A percentile compares a stretch with the other conserved stretches of the same genome.
phyloP scores from a whole-genome alignment of 2,888 invertebrate species.

The Coelinius sp. region DNA sequence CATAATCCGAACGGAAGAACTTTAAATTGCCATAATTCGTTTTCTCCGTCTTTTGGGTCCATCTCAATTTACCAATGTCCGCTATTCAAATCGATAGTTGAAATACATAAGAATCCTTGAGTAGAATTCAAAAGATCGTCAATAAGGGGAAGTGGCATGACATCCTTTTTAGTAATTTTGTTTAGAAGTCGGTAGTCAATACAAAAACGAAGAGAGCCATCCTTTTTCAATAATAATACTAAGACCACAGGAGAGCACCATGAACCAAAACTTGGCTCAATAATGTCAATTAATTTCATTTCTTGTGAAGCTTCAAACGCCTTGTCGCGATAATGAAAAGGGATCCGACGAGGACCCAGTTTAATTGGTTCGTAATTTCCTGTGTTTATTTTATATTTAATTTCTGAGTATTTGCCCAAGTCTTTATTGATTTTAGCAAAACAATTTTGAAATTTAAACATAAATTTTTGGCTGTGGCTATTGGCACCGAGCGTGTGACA shows the following conservation, averaged over 20 bases:
- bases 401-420: not conserved
- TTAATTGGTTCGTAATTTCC: not conserved
- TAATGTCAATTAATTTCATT: slow-evolving; percentile 1
- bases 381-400: not conserved
- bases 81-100: not conserved
- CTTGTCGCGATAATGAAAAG: not conserved
- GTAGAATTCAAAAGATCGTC: not conserved
- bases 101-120: not conserved
- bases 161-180: not conserved
- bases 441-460: no score
- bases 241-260: slow-evolving; percentile 34
- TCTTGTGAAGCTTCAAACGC: not conserved
- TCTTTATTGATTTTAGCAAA: no score
- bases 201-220: not conserved
- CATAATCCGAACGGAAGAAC: no score
- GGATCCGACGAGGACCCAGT: not conserved
- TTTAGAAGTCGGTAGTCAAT: slow-evolving; percentile 27
- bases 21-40: no score
- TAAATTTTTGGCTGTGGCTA: no score
- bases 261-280: slow-evolving; percentile 30
- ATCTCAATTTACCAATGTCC: not conserved
- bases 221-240: not conserved
- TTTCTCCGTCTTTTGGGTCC: not conserved
- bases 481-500: no score
- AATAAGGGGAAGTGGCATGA: not conserved